phyloP scores from a whole-genome alignment of 2,797 vertebrate genomes.

The Meda fulgida region DNA sequence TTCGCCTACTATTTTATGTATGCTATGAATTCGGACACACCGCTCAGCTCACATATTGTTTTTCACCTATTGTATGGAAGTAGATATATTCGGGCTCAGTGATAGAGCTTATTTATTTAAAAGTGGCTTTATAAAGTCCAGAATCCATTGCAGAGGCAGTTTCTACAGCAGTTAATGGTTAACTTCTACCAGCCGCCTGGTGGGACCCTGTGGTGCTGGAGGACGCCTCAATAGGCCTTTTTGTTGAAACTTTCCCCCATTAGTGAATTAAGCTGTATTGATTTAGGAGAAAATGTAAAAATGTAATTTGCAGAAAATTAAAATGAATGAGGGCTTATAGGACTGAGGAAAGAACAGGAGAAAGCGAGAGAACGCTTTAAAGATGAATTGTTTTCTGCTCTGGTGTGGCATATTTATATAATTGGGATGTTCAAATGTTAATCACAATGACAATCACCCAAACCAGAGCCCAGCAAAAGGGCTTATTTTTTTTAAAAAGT shows the following conservation, averaged over 20 bases:
- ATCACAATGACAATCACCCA: constrained; percentile 5
- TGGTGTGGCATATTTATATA: constrained; percentile 26
- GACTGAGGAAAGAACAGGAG: neutral
- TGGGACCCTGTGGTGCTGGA: neutral
- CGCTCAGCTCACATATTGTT: neutral
- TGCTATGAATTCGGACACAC: neutral
- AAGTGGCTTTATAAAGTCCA: neutral
- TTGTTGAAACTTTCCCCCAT: neutral
- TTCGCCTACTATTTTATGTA: neutral
- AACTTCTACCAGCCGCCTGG: neutral
- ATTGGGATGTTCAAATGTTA: neutral
- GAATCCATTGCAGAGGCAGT: neutral
- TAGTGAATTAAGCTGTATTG: constrained; percentile 53
- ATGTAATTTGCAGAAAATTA: constrained; percentile 43
- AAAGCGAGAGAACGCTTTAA: neutral
- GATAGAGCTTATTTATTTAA: neutral
- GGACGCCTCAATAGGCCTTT: neutral
- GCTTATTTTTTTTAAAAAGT: neutral
- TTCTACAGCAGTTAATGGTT: neutral
- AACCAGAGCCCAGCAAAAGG: neutral
- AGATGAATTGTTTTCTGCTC: constrained; percentile 25
- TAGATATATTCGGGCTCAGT: neutral
- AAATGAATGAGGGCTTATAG: constrained; percentile 40
- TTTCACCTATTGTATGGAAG: neutral
- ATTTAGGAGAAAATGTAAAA: constrained; percentile 42